Evolutionary conservation across 2,888 invertebrate species (phyloP).

Genomic region (Dromius quadrimaculatus): DNA sequence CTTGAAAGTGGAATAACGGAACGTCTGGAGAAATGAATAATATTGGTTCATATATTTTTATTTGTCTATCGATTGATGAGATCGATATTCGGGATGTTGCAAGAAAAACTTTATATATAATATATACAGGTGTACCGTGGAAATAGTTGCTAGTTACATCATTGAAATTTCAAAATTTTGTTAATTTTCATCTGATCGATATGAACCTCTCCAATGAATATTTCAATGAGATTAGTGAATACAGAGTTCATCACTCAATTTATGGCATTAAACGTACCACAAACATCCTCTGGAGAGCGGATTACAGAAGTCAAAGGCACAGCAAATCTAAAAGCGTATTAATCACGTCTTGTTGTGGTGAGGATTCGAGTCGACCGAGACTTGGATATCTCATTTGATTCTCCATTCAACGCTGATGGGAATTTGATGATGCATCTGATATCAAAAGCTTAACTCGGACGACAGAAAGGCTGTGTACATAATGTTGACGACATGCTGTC

Average conservation of each 20-base stretch:
- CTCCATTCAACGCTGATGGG: slow-evolving; percentile 49
- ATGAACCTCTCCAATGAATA: slow-evolving; percentile 9
- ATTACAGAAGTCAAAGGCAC: slow-evolving; percentile 51
- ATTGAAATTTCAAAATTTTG: no score
- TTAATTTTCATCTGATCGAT: no score
- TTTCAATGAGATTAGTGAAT: slow-evolving; percentile 38
- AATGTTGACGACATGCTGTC: no score
- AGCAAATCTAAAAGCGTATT: slow-evolving; percentile 36
- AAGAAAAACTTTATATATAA: no score
- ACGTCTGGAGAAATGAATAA: no score
- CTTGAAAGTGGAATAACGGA: no score
- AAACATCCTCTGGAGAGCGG: slow-evolving; percentile 9
- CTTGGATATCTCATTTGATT: slow-evolving; percentile 47
- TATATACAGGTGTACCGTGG: no score
- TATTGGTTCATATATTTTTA: no score
- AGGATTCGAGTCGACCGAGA: slow-evolving; percentile 9
- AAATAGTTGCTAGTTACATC: no score
- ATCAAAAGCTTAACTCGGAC: slow-evolving; percentile 54
- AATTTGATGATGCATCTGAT: slow-evolving; percentile 52
- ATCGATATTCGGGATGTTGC: no score
- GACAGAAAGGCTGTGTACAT: no score
- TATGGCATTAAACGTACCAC: slow-evolving; percentile 22
- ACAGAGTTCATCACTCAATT: slow-evolving; percentile 33
- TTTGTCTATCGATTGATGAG: no score
- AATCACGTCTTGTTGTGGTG: slow-evolving; percentile 46